Evolutionary conservation across 2,113 vertebrate species (phyloP), one percentile per base, ranked within the genome.

Genomic region (Patagioenas fasciata): DNA sequence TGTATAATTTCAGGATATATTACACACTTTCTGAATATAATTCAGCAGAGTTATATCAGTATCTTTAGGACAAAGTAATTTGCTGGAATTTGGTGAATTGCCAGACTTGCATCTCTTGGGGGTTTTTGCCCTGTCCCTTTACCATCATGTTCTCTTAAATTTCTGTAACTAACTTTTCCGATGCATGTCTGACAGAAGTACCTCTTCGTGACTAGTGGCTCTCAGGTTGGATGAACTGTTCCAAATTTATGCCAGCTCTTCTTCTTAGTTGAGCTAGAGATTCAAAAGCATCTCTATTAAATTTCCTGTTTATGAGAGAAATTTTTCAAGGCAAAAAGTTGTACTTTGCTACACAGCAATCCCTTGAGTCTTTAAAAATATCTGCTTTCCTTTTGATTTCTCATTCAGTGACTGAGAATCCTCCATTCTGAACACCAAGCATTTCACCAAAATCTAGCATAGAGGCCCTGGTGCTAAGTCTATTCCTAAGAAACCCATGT

Each of bases 1-100:
- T 89, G 10, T 89, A 9, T 95, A 81, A 82, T 96, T 95, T 94
- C 1, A 6, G 84, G 47, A 75, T 89, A 62, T 74, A 51, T 88
- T 72, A 44, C 36, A 66, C 34, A 47, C 60, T 81, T 53, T 80
- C 32, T 86, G 65, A 86, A 70, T 85, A 28, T 96, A 86, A 80
- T 61, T 86, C 65, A 82, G 28, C 50, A 80, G 62, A 85, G 38
- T 82, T 92, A 54, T 17, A 40, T 88, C 31, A 51, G 26, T 80
- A 74, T 40, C 36, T 87, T 78, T 81, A 65, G 44, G 40, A 57
- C 36, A 85, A 61, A 75, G 65, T 67, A 5, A 61, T 87, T 78
- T 90, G 10, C 75, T 92, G 60, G 57, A 82, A 66, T 87, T 62
- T 36, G 56, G 67, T 85, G 91, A 85, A 66, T 32, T 74, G 29